Evolutionary conservation across 2,797 vertebrate species (phyloP).

Genomic region (Malurus leucopterus): DNA sequence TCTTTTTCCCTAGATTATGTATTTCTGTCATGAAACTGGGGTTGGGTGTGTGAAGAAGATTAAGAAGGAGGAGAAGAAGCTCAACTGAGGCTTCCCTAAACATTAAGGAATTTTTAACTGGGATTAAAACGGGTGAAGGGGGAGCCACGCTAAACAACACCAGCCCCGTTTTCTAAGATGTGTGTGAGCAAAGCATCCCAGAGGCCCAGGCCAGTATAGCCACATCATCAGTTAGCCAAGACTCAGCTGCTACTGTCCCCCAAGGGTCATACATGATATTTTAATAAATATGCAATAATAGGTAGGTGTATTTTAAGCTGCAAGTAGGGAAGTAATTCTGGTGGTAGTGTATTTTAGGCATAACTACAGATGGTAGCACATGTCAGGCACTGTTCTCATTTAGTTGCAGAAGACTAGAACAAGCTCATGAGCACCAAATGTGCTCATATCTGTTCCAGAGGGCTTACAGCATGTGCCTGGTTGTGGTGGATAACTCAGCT

Average conservation of each 20-base stretch:
- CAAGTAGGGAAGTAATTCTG: background rate
- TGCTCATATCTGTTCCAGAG: background rate
- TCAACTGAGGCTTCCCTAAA: background rate
- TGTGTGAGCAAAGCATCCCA: background rate
- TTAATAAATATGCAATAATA: background rate
- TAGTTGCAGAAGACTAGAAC: background rate
- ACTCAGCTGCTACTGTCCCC: background rate
- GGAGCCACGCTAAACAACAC: fast-evolving
- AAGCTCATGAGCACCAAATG: background rate
- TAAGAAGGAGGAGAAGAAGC: background rate
- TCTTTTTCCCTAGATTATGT: too few species aligned
- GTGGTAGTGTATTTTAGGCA: background rate
- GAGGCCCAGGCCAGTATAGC: fast-evolving
- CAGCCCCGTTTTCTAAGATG: background rate
- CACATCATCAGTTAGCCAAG: background rate
- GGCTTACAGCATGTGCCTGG: background rate
- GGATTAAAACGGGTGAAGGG: background rate
- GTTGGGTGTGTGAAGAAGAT: too few species aligned
- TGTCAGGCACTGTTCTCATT: background rate
- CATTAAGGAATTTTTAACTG: background rate
- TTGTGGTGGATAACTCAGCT: background rate
- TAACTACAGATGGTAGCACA: background rate
- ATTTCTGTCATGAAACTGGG: background rate
- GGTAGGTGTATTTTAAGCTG: background rate
- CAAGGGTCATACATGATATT: background rate